Evolutionary conservation across 2,888 invertebrate species (phyloP).

Genomic region (Trisateles emortualis): DNA sequence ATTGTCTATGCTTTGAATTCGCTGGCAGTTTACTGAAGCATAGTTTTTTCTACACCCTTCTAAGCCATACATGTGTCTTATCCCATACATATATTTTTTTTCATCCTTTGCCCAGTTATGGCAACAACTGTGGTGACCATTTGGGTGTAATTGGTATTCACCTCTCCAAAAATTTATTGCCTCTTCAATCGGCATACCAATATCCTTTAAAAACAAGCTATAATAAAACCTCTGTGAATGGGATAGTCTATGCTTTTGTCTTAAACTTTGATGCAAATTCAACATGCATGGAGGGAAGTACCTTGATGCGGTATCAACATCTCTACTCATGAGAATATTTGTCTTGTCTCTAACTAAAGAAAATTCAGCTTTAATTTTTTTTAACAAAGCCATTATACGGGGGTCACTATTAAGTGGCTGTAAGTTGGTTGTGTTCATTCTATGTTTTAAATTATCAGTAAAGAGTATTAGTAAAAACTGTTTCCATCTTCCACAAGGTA

Average conservation of each 20-base stretch:
- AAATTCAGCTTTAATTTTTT: constrained; percentile 57
- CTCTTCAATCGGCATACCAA: constrained; percentile 89
- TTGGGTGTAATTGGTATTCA: constrained; percentile 87
- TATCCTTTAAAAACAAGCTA: constrained; percentile 90
- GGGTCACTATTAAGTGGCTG: constrained; percentile 65
- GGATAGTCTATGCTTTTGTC: constrained; percentile 87
- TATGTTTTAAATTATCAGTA: constrained; percentile 69
- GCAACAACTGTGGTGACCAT: constrained; percentile 79
- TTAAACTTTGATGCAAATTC: constrained; percentile 85
- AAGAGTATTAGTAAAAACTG: constrained; percentile 80
- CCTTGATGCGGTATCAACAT: constrained; percentile 73
- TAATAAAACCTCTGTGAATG: constrained; percentile 89
- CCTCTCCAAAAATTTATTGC: constrained; percentile 88
- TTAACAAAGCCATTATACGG: constrained; percentile 66
- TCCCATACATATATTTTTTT: constrained; percentile 89
- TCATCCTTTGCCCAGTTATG: constrained; percentile 89
- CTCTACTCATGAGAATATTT: constrained; percentile 58
- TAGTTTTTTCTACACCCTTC: constrained; percentile 90
- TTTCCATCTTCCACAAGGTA: constrained; percentile 88
- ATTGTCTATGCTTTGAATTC: constrained; percentile 85
- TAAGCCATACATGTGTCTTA: constrained; percentile 91
- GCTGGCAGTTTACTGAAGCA: constrained; percentile 85
- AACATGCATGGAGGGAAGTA: constrained; percentile 90
- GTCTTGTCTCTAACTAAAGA: constrained; percentile 40
- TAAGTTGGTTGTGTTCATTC: constrained; percentile 62